These are phyloP conservation scores for Cyanocitta stelleri DNA, from an alignment of 2,113 vertebrate genomes.

Conservation along the genomic window DNA sequence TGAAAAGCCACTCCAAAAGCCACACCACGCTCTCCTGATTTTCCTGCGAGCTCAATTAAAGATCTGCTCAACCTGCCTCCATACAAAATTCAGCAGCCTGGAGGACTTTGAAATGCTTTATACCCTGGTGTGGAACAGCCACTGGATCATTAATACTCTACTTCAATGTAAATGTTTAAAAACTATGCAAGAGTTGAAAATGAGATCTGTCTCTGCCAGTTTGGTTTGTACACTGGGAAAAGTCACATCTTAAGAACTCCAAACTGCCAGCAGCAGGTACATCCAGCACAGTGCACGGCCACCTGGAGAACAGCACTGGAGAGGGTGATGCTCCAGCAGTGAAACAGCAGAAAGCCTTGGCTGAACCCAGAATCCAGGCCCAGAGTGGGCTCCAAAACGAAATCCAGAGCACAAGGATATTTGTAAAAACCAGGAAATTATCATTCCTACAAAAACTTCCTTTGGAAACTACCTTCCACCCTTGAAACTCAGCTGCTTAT, in stretches of 20 bases:
- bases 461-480: neutral
- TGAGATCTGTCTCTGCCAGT: neutral
- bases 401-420: neutral
- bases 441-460: neutral
- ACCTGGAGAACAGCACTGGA: neutral
- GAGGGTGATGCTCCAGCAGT: neutral
- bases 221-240: neutral
- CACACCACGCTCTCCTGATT: neutral
- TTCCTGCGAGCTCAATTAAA: conserved; percentile 40
- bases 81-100: conserved; percentile 48
- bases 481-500: neutral
- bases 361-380: neutral
- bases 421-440: neutral
- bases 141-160: neutral
- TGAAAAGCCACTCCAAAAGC: neutral
- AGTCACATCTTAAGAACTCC: neutral
- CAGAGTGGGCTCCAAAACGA: neutral
- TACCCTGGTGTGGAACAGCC: conserved; percentile 3
- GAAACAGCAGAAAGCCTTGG: neutral
- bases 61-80: conserved; percentile 6
- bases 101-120: conserved; percentile 22
- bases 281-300: fast-evolving
- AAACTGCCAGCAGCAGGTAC: neutral
- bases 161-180: conserved; percentile 36
- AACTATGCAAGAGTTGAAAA: neutral